Evolutionary conservation across 2,113 vertebrate genomes (phyloP).

Genomic region (Megaceryle maxima): DNA sequence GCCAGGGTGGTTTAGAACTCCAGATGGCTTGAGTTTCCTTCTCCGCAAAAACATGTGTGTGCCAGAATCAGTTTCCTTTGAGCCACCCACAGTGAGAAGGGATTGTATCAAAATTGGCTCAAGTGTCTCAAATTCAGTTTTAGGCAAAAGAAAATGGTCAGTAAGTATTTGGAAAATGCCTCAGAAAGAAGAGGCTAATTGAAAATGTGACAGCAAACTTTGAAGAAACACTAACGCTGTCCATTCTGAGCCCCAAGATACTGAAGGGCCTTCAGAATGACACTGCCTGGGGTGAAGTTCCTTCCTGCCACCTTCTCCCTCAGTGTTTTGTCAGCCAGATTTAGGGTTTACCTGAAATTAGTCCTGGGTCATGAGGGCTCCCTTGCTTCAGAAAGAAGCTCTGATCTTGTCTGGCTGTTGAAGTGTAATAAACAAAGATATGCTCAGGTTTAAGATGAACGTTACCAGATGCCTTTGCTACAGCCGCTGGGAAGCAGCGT

Average conservation of each 20-base stretch:
- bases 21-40: no score
- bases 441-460: not conserved
- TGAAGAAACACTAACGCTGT: not conserved
- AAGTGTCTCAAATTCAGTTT: not conserved
- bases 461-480: not conserved
- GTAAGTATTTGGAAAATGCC: not conserved
- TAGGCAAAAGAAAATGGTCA: not conserved
- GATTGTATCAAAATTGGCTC: not conserved
- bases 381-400: not conserved
- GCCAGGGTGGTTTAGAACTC: not conserved
- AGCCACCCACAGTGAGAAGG: slow-evolving; percentile 35
- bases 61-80: not conserved
- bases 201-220: not conserved
- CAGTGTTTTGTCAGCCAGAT: not conserved
- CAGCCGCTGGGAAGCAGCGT: not conserved
- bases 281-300: not conserved
- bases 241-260: not conserved
- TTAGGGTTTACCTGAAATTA: not conserved
- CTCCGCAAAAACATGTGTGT: not conserved
- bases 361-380: not conserved
- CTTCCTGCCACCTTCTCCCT: not conserved
- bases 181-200: not conserved
- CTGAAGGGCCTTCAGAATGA: not conserved
- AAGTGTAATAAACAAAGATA: not conserved
- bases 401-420: not conserved